phyloP scores from a whole-genome alignment of 2,113 vertebrate genomes.

The Caranx ignobilis region DNA sequence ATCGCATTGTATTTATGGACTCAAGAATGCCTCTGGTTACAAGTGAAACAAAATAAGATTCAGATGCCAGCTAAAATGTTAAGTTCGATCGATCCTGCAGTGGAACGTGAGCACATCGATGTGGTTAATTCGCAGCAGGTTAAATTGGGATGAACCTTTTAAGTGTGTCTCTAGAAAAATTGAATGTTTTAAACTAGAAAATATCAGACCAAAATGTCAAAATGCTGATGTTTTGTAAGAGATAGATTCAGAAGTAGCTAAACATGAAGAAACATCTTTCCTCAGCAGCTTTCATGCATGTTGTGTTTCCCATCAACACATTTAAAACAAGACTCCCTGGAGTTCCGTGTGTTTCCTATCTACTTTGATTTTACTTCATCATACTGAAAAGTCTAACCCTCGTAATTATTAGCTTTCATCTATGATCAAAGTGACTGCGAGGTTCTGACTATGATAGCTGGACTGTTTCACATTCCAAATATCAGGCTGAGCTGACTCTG shows the following conservation, averaged over 20 bases:
- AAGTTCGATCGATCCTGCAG: conserved; percentile 15
- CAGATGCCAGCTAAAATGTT: conserved; percentile 3
- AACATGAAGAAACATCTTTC: background rate
- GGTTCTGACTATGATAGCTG: background rate
- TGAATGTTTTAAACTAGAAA: background rate
- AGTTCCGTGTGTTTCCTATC: conserved; percentile 4
- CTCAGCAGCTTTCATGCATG: background rate
- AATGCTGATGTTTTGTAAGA: background rate
- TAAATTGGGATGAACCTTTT: conserved; percentile 18
- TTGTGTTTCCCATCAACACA: background rate
- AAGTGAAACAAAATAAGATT: conserved; percentile 22
- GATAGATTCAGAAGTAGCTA: background rate
- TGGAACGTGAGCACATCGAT: background rate
- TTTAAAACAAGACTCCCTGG: background rate
- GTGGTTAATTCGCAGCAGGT: background rate
- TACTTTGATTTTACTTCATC: background rate
- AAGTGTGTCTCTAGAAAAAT: conserved; percentile 1
- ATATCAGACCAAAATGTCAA: conserved; percentile 9
- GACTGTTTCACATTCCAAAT: background rate
- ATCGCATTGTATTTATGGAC: background rate
- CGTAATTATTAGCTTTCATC: conserved; percentile 34
- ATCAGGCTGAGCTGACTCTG: background rate
- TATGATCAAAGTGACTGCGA: conserved; percentile 13
- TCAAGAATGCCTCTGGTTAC: background rate
- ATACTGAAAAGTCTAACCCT: background rate